Conservation (phyloP, 2,113 vertebrate species). For the Platanista minor region DNA sequence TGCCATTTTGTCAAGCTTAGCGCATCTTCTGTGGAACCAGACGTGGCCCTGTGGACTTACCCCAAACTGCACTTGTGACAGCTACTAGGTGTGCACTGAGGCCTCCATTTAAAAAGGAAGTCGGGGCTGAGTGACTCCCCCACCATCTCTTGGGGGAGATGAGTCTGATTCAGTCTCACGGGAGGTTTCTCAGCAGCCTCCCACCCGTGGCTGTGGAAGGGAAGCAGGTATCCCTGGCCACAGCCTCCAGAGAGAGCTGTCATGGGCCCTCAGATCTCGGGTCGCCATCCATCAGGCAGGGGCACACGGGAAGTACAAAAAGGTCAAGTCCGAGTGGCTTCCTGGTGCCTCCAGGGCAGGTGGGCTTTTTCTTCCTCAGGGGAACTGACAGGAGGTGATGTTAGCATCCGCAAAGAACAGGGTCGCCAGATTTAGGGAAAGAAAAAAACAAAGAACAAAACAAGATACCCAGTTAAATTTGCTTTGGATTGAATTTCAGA, state of each 20-base stretch:
- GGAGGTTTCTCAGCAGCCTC: background rate
- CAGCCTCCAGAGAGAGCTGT: background rate
- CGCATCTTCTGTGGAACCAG: background rate
- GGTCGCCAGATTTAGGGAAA: no score
- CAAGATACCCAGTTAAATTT: background rate
- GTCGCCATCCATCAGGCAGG: background rate
- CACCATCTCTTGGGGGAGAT: background rate
- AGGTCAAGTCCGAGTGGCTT: background rate
- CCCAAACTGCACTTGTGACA: background rate
- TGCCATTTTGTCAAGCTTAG: background rate
- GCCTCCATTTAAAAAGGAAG: background rate
- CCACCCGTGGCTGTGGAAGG: background rate
- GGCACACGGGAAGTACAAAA: background rate
- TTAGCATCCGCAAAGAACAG: background rate
- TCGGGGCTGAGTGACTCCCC: background rate
- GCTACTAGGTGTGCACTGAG: background rate
- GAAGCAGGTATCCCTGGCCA: accelerated
- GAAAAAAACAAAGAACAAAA: no score
- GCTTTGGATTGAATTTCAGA: background rate
- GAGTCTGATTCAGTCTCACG: background rate
- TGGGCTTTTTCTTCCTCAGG: background rate
- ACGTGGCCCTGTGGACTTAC: background rate
- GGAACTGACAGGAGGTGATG: accelerated
- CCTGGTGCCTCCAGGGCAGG: background rate
- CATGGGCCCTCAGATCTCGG: background rate